Percentiles rank a stretch among this genome's conserved stretches.
phyloP scores from a whole-genome alignment of 2,888 invertebrate genomes.

The Diaprepes abbreviatus region DNA sequence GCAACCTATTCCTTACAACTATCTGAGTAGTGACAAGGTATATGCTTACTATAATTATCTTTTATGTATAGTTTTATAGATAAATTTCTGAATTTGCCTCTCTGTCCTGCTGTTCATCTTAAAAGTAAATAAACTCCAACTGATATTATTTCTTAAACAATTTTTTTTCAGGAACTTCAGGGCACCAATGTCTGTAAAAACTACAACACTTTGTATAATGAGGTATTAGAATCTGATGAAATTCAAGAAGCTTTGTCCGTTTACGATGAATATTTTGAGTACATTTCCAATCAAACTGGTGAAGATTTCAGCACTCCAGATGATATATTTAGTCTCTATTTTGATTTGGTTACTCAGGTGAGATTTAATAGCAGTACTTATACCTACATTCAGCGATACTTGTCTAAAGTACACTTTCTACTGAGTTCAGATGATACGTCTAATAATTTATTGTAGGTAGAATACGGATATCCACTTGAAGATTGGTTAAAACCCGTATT shows the following conservation, averaged over 20 bases:
- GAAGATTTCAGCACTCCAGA: constrained; percentile 10
- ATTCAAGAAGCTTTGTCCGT: constrained; percentile 24
- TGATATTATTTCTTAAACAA: too few relatives aligned
- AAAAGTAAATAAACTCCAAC: too few relatives aligned
- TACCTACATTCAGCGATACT: too few relatives aligned
- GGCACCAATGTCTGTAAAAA: constrained; percentile 14
- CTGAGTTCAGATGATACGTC: too few relatives aligned
- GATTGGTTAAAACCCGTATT: constrained; percentile 35
- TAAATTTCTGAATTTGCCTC: too few relatives aligned
- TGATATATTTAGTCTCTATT: constrained; percentile 13
- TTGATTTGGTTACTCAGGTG: constrained; percentile 5
- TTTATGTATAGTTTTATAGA: too few relatives aligned
- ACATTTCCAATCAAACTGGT: constrained; percentile 30
- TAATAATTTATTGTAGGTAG: constrained; percentile 18
- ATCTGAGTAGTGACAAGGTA: constrained; percentile 32
- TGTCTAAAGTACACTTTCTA: too few relatives aligned
- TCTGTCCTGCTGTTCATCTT: too few relatives aligned
- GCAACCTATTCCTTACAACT: constrained; percentile 55
- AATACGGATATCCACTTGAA: constrained; percentile 36
- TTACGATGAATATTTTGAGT: constrained; percentile 15
- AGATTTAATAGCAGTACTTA: neutral
- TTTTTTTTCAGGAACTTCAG: constrained; percentile 17
- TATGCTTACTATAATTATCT: too few relatives aligned
- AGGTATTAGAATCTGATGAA: constrained; percentile 11
- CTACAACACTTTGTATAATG: neutral